Conservation (phyloP, 2,888 invertebrate genomes). For the Thymelicus acteon region DNA sequence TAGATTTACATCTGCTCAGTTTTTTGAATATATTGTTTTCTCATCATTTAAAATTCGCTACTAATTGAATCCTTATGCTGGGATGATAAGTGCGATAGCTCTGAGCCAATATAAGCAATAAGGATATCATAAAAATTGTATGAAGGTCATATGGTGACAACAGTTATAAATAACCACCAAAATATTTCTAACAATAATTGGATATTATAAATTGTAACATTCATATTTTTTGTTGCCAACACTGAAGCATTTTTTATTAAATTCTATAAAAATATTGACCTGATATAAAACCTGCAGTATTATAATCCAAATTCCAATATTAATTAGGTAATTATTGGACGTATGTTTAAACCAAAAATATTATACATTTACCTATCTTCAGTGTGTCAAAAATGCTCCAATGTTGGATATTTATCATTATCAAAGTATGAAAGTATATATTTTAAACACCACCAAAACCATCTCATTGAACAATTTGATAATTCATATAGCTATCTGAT, state of each 20-base stretch:
- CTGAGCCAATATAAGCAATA: not conserved
- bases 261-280: not conserved
- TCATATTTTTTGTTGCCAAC: constrained; percentile 20
- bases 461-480: constrained; percentile 12
- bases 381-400: constrained; percentile 2
- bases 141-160: constrained; percentile 48
- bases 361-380: not conserved
- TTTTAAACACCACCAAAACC: constrained; percentile 18
- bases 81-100: too few relatives aligned
- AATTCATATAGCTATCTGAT: constrained; percentile 11
- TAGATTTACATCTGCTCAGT: too few relatives aligned
- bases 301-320: not conserved
- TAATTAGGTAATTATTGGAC: not conserved
- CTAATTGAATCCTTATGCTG: too few relatives aligned
- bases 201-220: constrained; percentile 14
- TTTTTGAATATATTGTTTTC: too few relatives aligned
- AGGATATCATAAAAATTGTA: not conserved
- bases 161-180: constrained; percentile 63
- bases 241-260: constrained; percentile 13
- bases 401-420: constrained; percentile 16
- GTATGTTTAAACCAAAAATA: not conserved
- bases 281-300: not conserved
- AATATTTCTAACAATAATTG: constrained; percentile 43
- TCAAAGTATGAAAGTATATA: constrained; percentile 20
- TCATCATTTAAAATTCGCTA: too few relatives aligned